Percentiles rank a stretch among this genome's conserved stretches.
phyloP scores from a whole-genome alignment of 2,888 invertebrate species.

The Cantharis rufa region DNA sequence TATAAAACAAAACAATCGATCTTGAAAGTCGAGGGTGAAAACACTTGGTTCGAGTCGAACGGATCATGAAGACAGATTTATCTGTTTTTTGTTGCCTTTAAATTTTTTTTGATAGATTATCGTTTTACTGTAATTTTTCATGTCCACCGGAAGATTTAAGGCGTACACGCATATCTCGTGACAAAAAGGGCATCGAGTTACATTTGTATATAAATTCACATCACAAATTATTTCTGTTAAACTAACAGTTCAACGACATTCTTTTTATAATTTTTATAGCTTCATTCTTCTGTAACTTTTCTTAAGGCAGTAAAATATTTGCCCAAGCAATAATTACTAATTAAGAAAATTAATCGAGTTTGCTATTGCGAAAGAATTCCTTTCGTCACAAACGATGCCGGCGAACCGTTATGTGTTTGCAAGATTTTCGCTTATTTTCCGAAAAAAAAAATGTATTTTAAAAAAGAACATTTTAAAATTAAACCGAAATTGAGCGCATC shows the following conservation, averaged over 20 bases:
- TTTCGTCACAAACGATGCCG: background rate
- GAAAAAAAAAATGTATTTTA: background rate
- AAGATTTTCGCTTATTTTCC: background rate
- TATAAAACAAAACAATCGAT: background rate
- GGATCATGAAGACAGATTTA: background rate
- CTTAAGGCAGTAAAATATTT: background rate
- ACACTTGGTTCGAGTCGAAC: background rate
- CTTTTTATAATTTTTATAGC: constrained; percentile 3
- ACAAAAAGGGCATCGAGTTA: constrained; percentile 4
- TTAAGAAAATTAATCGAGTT: background rate
- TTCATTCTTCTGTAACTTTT: background rate
- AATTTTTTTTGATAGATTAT: background rate
- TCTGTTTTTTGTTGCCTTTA: background rate
- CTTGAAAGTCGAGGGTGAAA: background rate
- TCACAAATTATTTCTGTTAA: background rate
- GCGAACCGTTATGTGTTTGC: background rate
- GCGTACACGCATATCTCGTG: constrained; percentile 13
- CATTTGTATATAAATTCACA: constrained; percentile 6
- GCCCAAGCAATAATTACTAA: background rate
- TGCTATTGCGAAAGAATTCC: background rate
- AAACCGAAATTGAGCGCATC: background rate
- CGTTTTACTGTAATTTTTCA: background rate
- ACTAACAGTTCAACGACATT: constrained; percentile 13
- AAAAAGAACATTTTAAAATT: background rate
- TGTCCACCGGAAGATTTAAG: background rate